Evolutionary conservation across 2,888 invertebrate species (phyloP), one percentile per base, ranked within the genome.

Genomic region (Dugesia japonica): DNA sequence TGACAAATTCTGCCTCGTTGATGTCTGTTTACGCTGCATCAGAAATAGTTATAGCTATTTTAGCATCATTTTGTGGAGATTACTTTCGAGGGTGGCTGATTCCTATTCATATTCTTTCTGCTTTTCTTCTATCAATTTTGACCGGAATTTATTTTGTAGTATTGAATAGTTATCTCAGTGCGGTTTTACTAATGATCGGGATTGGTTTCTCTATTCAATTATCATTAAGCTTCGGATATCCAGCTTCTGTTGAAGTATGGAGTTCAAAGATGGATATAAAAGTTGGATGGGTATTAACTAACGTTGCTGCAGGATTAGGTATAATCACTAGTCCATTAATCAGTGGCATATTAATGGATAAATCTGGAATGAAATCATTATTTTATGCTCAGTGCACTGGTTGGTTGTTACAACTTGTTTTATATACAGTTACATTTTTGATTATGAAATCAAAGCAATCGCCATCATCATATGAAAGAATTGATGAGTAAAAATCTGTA

Each of bases 141-240:
- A 75, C 28, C 0, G 28, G 17, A 9, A 27, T 75, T 26, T 76
- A 73, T 73, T 26, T 23, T n/a, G 23, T 20, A n/a, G 28, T 75
- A 9, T 28, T 38, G 27, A n/a, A 20, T 7, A 27, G 17, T 23
- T 76, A 76, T 26, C 26, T 27, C 4, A 13, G 27, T 23, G 76
- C 73, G 7, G n/a, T 76, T 4, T 23, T 75, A 1, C 74, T 73
- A 17, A 38, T 28, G 28, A 75, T 72, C 4, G 31, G n/a, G 13
- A 73, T 76, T 28, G 76, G 76, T 1, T 15, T 73, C 4, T 76
- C 28, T 1, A 38, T 76, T 1, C 76, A 76, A 27, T 20, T 76
- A 17, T 31, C 73, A 13, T 75, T 76, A 75, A 76, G 74, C 26
- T 76, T 75, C 27, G 74, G 73, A 28, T 76, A 76, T 76, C 76